These are phyloP conservation scores for Candoia aspera DNA, from an alignment of 2,113 vertebrate species.

Conservation along the genomic window DNA sequence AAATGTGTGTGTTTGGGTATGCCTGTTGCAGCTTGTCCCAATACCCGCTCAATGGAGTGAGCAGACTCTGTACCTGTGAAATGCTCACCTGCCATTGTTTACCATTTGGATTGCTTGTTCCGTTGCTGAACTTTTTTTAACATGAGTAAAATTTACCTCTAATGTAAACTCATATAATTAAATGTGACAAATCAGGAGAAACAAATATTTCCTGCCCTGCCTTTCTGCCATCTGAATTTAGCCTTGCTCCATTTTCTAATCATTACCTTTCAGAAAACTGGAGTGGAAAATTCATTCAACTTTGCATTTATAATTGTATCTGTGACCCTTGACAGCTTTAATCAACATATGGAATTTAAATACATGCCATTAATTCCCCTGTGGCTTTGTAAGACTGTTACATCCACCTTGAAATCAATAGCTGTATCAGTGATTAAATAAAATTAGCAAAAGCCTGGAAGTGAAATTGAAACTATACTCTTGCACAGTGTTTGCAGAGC, in stretches of 20 bases:
- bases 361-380: slow-evolving; percentile 33
- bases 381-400: slow-evolving; percentile 55
- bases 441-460: slow-evolving; percentile 56
- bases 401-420: slow-evolving; percentile 68
- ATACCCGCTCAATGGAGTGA: background rate
- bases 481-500: background rate
- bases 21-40: background rate
- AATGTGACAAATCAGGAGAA: accelerated
- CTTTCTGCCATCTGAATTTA: background rate
- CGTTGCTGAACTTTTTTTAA: slow-evolving; percentile 8
- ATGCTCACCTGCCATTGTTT: background rate
- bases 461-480: slow-evolving; percentile 56
- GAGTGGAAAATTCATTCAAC: slow-evolving; percentile 32
- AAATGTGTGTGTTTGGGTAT: background rate
- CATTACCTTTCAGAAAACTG: background rate
- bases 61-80: background rate
- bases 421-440: slow-evolving; percentile 65
- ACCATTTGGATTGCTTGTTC: slow-evolving; percentile 19
- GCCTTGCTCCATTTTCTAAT: background rate
- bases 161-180: background rate
- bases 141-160: background rate
- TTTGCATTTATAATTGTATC: slow-evolving; percentile 28
- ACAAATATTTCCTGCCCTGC: background rate
- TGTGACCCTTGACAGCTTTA: slow-evolving; percentile 56
- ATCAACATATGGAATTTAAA: slow-evolving; percentile 67